Evolutionary conservation across 2,888 invertebrate genomes (phyloP), one percentile per base, ranked within the genome.

Genomic region (Hemaris fuciformis): DNA sequence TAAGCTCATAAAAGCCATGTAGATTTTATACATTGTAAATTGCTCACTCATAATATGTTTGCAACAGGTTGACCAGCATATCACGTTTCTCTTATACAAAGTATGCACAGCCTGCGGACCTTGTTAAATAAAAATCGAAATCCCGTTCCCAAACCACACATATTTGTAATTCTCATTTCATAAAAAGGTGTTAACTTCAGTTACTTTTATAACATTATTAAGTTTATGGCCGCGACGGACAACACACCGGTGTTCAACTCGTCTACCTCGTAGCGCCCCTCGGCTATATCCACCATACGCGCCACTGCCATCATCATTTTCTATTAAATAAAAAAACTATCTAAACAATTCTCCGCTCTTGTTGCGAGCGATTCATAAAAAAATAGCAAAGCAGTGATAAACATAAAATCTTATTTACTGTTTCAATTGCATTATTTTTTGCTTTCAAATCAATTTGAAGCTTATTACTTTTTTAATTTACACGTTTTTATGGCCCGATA

Each of bases 151-250:
- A 53, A 53, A 53, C 27, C 53, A 27, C 48, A 53, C 27, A 31
- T 23, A 53, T 53, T 53, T 18, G 53, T 53, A 31, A 53, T 53
- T 53, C 53, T 18, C 53, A 53, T 53, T 53, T 53, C 53, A 53
- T 53, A 53, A 53, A 53, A 53, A 53, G 53, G 53, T 53, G 53
- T 53, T 53, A 53, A 53, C 31, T 53, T 53, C 53, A 31, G 53
- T 53, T 53, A 53, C 53, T 53, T 53, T 53, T 53, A 53, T 53
- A 53, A 53, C 53, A 53, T 53, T 53, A 53, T 53, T 53, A 53
- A 53, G 27, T 53, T 53, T 53, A 53, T 53, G 53, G 18, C 27
- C 31, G 48, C 27, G 15, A 10, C 15, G 53, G 31, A 31, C 18
- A 31, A 31, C 53, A 8, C 27, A 25, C 10, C 27, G 4, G 53